Base-by-base conservation (phyloP, 2,797 vertebrate genomes). In the Meriones psammophilus region DNA sequence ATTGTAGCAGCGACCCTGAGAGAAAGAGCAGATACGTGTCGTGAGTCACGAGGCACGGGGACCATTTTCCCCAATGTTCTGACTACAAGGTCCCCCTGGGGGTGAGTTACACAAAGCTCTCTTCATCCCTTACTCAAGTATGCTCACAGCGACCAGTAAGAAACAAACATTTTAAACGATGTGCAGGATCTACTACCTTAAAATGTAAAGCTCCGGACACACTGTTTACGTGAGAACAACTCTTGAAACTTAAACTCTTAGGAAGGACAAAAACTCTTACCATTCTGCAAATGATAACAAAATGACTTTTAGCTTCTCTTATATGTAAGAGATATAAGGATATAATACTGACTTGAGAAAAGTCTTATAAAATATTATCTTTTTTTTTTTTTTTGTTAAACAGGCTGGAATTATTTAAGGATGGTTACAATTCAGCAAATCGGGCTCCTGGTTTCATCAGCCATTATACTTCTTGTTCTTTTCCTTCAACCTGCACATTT, bases 1-100 rank as follows among this genome's bases (percentile, higher is more conserved):
- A 0, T 96, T 99, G 97, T 99, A 99, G 98, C 99, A 99, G 97
- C 99, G 99, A 46, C 99, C 99, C 99, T 99, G 98, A 87, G 98
- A 83, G 96, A 96, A 96, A 94, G 54, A 95, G 79, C 95, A 90
- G 14, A 94, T 15, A 42, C 0, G 8, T 76, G 96, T 56, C 73
- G 96, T 56, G 24, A 89, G 86, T 30, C 30, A n/a, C 8, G n/a
- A 0, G 0, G 4, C 83, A 28, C 8, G 8, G 0, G 33, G 12
- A 66, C 26, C 4, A 1, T 36, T 46, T 36, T 2, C 33, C 69
- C 42, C 28, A 1, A 17, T 0, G 64, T 42, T 73, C n/a, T 68
- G 15, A 85, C 20, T 28, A 12, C 91, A 85, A 84, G 0, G 3
- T 36, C 84, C 58, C 17, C 33, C 33, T 80, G 36, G 39, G 2